These are phyloP conservation scores for Calliopum simillimum DNA, from an alignment of 2,888 invertebrate genomes.

Conservation along the genomic window DNA sequence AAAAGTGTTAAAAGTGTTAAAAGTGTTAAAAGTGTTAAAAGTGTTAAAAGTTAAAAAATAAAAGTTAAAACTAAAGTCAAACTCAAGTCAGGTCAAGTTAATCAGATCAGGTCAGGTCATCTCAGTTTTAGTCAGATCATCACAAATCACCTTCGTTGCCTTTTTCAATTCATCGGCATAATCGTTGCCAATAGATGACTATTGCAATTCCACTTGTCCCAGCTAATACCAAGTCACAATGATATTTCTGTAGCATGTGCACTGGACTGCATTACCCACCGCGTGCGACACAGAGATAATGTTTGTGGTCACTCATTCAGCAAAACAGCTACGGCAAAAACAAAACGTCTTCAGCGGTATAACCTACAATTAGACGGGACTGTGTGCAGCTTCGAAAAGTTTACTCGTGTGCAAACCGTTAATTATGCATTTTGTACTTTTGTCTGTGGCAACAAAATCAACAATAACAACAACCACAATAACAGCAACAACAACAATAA, in stretches of 20 bases:
- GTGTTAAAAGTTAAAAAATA: no score
- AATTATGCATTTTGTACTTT: slow-evolving; percentile 62
- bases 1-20: no score
- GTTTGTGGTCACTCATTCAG: slow-evolving; percentile 27
- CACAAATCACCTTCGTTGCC: no score
- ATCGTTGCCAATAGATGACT: not conserved
- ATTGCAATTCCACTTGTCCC: no score
- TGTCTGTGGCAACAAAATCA: slow-evolving; percentile 40
- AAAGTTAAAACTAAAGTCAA: no score
- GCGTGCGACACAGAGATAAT: slow-evolving; percentile 35
- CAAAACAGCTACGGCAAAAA: slow-evolving; percentile 38
- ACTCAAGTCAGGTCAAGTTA: no score
- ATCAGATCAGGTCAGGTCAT: no score
- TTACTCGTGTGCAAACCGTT: slow-evolving; percentile 49
- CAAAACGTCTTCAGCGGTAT: slow-evolving; percentile 19
- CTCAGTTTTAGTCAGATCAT: no score
- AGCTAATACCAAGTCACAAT: no score
- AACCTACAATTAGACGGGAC: slow-evolving; percentile 32
- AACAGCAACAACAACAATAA: slow-evolving; percentile 23
- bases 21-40: no score
- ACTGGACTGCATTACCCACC: not conserved
- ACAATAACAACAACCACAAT: slow-evolving; percentile 24
- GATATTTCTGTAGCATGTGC: no score
- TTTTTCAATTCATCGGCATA: no score
- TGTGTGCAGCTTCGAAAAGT: slow-evolving; percentile 3